Conservation (phyloP, 30 jellyfish, hydroid and myxozoan genomes). For the Pelagia noctiluca region DNA sequence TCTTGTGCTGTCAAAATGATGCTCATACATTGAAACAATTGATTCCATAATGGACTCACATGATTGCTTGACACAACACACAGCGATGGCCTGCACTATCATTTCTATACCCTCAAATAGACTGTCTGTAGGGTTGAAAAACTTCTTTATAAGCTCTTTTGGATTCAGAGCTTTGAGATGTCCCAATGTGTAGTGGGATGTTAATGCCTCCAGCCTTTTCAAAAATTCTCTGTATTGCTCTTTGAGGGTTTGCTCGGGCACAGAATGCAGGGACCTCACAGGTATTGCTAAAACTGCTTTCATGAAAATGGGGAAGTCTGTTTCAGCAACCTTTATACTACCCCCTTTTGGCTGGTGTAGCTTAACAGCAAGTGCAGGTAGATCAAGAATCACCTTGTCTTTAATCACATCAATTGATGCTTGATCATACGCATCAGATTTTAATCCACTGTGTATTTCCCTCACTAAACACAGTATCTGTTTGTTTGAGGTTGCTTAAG, state of each 20-base stretch:
- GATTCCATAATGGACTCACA: too few relatives aligned
- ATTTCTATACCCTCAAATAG: too few relatives aligned
- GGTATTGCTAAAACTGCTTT: conserved; percentile 23
- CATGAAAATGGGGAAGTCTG: conserved; percentile 29
- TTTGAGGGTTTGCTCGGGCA: conserved; percentile 31
- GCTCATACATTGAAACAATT: too few relatives aligned
- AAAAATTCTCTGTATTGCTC: conserved; percentile 28
- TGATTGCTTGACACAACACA: too few relatives aligned
- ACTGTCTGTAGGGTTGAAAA: neutral
- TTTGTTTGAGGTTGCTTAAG: conserved; percentile 19
- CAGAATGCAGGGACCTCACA: conserved; percentile 13
- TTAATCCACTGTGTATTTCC: conserved; percentile 13
- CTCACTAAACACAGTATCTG: conserved; percentile 15
- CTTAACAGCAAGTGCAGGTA: conserved; percentile 29
- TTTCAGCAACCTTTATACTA: conserved; percentile 13
- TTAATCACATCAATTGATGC: conserved; percentile 31
- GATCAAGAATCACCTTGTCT: conserved; percentile 29
- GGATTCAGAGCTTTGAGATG: too few relatives aligned
- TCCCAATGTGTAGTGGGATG: conserved; percentile 5
- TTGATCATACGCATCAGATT: conserved; percentile 35
- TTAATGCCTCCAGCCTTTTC: conserved; percentile 26
- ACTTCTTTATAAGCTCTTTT: conserved; percentile 1
- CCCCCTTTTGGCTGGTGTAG: conserved; percentile 26
- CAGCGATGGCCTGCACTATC: too few relatives aligned
- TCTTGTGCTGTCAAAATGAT: too few relatives aligned